A percentile compares a stretch with the other conserved stretches of the same genome.
Conservation (phyloP, 2,113 vertebrate species). For the Toxostoma redivivum region DNA sequence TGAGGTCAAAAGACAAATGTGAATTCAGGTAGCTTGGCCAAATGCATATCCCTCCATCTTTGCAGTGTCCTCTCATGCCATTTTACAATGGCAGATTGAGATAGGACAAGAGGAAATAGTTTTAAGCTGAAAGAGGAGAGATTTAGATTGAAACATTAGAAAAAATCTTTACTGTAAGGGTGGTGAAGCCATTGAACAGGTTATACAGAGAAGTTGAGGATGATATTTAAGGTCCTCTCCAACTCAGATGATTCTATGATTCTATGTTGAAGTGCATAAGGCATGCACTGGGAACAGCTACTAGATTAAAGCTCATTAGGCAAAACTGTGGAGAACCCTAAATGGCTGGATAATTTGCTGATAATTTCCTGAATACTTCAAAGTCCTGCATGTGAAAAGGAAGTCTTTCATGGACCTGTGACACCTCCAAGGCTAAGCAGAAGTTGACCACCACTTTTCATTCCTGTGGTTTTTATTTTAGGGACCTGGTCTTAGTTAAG, state of each 20-base stretch:
- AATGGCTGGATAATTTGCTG: background rate
- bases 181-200: background rate
- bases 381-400: background rate
- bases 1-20: background rate
- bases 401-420: background rate
- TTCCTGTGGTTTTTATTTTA: background rate
- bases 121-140: background rate
- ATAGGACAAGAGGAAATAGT: background rate
- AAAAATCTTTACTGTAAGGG: background rate
- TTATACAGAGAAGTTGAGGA: background rate
- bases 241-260: background rate
- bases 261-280: background rate
- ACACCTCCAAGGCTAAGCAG: background rate
- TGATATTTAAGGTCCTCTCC: background rate
- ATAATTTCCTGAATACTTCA: background rate
- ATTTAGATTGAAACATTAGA: background rate
- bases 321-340: background rate
- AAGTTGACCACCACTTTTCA: background rate
- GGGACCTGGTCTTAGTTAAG: background rate
- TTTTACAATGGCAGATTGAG: background rate
- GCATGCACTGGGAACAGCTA: background rate
- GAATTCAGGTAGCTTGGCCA: background rate
- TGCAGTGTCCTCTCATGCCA: background rate
- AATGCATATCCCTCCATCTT: background rate
- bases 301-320: background rate